Conservation (phyloP, 2,113 vertebrate species). For the Furnarius figulus region DNA sequence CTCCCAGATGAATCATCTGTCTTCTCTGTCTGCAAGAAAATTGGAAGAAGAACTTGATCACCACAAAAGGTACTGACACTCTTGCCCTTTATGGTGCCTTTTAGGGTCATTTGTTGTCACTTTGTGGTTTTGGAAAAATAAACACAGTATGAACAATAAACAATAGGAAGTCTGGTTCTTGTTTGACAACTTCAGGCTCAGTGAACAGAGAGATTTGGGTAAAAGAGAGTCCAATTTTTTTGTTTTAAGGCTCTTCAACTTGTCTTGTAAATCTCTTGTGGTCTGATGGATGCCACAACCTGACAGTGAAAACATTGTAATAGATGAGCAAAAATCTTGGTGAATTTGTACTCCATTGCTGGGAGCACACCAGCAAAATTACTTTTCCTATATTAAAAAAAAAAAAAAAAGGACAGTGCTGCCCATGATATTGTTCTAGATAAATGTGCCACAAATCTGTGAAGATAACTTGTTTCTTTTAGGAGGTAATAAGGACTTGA, state of each 20-base stretch:
- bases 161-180: not conserved
- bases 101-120: slow-evolving; percentile 37
- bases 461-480: not conserved
- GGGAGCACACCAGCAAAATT: not conserved
- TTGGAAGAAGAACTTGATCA: slow-evolving; percentile 14
- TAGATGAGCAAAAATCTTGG: not conserved
- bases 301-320: slow-evolving; percentile 1
- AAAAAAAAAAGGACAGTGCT: not conserved
- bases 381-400: not conserved
- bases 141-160: slow-evolving; percentile 20
- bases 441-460: not conserved
- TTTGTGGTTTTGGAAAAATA: not conserved
- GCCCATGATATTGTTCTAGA: not conserved
- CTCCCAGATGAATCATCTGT: slow-evolving; percentile 16
- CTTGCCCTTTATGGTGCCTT: slow-evolving; percentile 19
- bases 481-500: not conserved
- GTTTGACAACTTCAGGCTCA: slow-evolving; percentile 3
- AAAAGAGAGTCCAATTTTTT: not conserved
- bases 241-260: not conserved
- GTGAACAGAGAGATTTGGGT: not conserved
- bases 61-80: not conserved
- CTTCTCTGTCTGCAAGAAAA: slow-evolving; percentile 25
- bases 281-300: slow-evolving; percentile 16
- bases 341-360: not conserved
- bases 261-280: slow-evolving; percentile 22